These are phyloP conservation scores for Drosophila simulans DNA, from an alignment of 1,140 invertebrate genomes.

Conservation along the genomic window DNA sequence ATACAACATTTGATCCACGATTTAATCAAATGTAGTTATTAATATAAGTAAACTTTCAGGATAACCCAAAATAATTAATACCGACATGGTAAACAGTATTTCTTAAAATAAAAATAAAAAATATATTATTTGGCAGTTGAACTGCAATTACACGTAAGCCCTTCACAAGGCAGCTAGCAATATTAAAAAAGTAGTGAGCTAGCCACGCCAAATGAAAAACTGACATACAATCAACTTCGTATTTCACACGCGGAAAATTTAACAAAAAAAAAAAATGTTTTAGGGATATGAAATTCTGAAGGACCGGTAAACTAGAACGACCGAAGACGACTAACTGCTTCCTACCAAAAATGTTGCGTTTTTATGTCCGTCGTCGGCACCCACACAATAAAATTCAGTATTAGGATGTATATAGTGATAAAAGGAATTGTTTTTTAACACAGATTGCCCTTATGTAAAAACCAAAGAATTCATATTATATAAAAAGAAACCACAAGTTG, in stretches of 20 bases:
- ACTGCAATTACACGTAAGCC: constrained; percentile 78
- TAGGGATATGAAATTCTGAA: not conserved
- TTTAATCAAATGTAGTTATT: not conserved
- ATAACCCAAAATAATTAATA: not conserved
- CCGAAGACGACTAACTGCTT: constrained; percentile 28
- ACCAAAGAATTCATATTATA: constrained; percentile 17
- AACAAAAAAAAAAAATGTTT: not conserved
- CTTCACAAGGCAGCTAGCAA: constrained; percentile 84
- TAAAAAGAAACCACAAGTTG: constrained; percentile 6
- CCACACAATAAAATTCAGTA: constrained; percentile 4
- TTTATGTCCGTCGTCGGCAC: constrained; percentile 15
- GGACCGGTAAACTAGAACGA: constrained; percentile 2
- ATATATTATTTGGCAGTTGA: constrained; percentile 34
- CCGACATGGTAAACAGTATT: not conserved
- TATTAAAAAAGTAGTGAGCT: constrained; percentile 64
- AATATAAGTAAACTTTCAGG: not conserved
- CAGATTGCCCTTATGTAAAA: constrained; percentile 33
- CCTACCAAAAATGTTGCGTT: not conserved
- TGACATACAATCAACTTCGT: constrained; percentile 62
- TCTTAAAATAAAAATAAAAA: no score
- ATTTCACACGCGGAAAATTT: not conserved
- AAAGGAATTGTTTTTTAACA: constrained; percentile 11
- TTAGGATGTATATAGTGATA: constrained; percentile 29
- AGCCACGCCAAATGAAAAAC: constrained; percentile 79
- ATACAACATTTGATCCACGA: no score